Percentiles rank a stretch among this genome's conserved stretches.
Conservation (phyloP, 2,113 vertebrate species). For the Mesocricetus auratus region DNA sequence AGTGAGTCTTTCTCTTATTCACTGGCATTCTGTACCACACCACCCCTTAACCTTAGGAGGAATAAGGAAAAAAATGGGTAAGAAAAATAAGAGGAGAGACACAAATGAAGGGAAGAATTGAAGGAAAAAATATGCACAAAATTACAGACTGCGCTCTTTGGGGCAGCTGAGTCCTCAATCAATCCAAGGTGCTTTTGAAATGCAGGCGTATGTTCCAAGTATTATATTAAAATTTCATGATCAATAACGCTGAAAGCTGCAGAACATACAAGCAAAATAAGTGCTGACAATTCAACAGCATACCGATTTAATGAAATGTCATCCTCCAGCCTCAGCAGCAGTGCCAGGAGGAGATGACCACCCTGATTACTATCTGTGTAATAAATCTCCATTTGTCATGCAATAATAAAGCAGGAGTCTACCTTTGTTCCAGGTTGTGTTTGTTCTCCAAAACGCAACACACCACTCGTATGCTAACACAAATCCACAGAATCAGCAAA, state of each 20-base stretch:
- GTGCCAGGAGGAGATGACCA: conserved; percentile 73
- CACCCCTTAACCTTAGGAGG: background rate
- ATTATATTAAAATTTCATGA: conserved; percentile 89
- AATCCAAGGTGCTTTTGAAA: conserved; percentile 84
- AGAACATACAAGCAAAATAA: conserved; percentile 81
- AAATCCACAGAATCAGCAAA: conserved; percentile 58
- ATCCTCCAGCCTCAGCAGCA: conserved; percentile 68
- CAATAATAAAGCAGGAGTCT: conserved; percentile 66
- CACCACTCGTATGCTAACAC: conserved; percentile 72
- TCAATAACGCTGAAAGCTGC: conserved; percentile 86
- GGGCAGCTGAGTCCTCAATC: conserved; percentile 80
- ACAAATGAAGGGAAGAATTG: background rate
- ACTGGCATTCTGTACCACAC: background rate
- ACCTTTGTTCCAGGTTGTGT: conserved; percentile 65
- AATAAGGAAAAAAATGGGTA: background rate
- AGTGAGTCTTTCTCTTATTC: conserved; percentile 64
- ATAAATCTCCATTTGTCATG: conserved; percentile 75
- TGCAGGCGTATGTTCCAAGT: conserved; percentile 83
- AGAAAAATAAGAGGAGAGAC: background rate
- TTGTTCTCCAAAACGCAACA: conserved; percentile 71
- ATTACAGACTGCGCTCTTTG: conserved; percentile 52
- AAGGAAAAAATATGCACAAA: conserved; percentile 39
- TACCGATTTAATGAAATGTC: conserved; percentile 86
- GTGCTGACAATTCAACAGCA: conserved; percentile 85
- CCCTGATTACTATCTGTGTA: conserved; percentile 83